Conservation (phyloP, 2,113 vertebrate species). For the Mirza zaza region DNA sequence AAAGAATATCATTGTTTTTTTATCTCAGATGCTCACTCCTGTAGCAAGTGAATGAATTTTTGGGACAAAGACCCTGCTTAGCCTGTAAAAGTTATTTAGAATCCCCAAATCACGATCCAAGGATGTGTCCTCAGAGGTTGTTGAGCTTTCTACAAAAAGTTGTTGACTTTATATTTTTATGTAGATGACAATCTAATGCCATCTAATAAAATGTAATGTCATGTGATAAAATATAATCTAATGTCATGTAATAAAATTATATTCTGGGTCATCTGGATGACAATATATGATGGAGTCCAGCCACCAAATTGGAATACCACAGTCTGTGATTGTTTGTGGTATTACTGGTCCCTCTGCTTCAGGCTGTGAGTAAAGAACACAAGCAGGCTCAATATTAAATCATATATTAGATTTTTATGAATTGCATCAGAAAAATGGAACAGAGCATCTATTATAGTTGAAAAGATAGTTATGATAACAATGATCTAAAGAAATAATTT, state of each 20-base stretch:
- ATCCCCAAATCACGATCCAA: not conserved
- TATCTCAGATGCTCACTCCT: not conserved
- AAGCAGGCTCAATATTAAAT: not conserved
- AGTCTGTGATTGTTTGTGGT: not conserved
- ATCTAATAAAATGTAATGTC: no score
- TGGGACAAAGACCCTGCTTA: not conserved
- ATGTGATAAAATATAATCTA: no score
- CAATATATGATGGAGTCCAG: not conserved
- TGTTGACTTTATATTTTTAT: not conserved
- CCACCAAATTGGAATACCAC: not conserved
- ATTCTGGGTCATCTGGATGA: not conserved
- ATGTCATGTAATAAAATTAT: not conserved
- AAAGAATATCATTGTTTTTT: not conserved
- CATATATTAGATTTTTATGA: not conserved
- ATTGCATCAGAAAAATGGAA: not conserved
- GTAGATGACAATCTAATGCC: not conserved
- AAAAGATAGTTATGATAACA: conserved; percentile 29
- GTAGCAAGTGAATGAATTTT: not conserved
- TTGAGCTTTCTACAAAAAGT: not conserved
- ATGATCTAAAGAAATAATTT: conserved; percentile 3
- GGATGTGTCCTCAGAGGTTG: not conserved
- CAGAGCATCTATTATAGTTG: not conserved
- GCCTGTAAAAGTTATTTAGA: not conserved
- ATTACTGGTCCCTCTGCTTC: not conserved
- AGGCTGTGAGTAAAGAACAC: not conserved